Conservation (phyloP, 2,113 vertebrate species). For the Bungarus multicinctus region DNA sequence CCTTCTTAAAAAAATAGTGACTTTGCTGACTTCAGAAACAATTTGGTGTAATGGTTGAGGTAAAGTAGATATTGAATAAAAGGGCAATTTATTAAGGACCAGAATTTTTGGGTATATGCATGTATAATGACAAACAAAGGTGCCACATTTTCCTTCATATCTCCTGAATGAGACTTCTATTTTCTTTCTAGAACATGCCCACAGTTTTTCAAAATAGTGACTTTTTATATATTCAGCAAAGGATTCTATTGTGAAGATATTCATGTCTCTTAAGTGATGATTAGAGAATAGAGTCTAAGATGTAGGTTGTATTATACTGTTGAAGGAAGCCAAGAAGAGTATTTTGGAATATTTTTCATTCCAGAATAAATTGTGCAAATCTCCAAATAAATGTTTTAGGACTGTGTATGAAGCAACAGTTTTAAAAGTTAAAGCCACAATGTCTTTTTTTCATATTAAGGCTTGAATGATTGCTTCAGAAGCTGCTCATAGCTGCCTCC, state of each 20-base stretch:
- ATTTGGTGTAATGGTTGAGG: too few species aligned
- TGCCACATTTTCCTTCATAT: neutral
- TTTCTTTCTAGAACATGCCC: neutral
- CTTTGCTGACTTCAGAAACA: too few species aligned
- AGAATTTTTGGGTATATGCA: neutral
- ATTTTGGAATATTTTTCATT: neutral
- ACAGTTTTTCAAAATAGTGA: neutral
- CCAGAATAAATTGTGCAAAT: neutral
- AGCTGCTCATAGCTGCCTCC: neutral
- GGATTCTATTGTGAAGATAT: neutral
- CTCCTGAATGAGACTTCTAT: neutral
- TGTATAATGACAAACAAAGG: neutral
- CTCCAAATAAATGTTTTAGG: neutral
- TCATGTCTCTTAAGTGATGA: neutral
- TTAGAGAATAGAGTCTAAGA: neutral
- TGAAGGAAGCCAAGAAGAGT: neutral
- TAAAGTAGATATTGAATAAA: neutral
- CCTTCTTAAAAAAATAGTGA: neutral
- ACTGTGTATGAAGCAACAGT: neutral
- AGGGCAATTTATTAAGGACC: neutral
- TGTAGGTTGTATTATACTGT: neutral
- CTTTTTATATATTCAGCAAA: neutral
- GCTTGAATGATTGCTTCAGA: neutral
- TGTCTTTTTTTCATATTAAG: neutral
- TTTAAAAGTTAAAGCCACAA: neutral